These are phyloP conservation scores for Pinctada fucata DNA, from an alignment of 2,888 invertebrate genomes.

Conservation along the genomic window DNA sequence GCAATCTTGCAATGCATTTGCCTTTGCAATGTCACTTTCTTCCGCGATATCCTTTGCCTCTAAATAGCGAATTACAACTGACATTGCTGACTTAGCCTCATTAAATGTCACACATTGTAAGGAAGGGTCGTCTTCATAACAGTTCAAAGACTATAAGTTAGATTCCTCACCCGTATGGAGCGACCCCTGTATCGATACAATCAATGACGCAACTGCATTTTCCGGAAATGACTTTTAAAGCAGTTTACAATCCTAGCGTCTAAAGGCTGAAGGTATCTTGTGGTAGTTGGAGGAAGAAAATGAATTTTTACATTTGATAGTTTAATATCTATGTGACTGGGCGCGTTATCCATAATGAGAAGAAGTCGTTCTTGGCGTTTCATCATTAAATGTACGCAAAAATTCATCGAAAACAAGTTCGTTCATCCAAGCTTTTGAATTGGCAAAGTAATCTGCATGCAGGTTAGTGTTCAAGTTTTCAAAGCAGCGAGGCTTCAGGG, in stretches of 20 bases:
- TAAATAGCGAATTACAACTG: not conserved
- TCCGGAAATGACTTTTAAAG: constrained; percentile 26
- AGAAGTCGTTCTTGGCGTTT: constrained; percentile 26
- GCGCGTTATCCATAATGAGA: constrained; percentile 39
- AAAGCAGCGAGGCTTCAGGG: constrained; percentile 37
- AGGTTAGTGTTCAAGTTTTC: constrained; percentile 34
- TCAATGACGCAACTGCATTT: constrained; percentile 16
- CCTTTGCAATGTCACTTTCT: not conserved
- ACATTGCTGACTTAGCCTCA: not conserved
- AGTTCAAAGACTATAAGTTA: not conserved
- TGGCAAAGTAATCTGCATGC: constrained; percentile 30
- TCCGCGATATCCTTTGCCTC: not conserved
- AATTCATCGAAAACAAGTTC: constrained; percentile 38
- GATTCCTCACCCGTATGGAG: not conserved
- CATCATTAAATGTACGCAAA: constrained; percentile 35
- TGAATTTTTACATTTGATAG: constrained; percentile 24
- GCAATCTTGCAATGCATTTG: not conserved
- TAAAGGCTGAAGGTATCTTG: constrained; percentile 24
- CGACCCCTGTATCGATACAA: constrained; percentile 9
- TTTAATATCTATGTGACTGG: constrained; percentile 4
- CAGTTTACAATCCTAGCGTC: constrained; percentile 28
- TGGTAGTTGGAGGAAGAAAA: constrained; percentile 30
- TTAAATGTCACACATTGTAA: not conserved
- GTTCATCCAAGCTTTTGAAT: constrained; percentile 51
- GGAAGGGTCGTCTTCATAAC: not conserved